Conservation (phyloP, 2,888 invertebrate species). For the Polyommatus iphigenia region DNA sequence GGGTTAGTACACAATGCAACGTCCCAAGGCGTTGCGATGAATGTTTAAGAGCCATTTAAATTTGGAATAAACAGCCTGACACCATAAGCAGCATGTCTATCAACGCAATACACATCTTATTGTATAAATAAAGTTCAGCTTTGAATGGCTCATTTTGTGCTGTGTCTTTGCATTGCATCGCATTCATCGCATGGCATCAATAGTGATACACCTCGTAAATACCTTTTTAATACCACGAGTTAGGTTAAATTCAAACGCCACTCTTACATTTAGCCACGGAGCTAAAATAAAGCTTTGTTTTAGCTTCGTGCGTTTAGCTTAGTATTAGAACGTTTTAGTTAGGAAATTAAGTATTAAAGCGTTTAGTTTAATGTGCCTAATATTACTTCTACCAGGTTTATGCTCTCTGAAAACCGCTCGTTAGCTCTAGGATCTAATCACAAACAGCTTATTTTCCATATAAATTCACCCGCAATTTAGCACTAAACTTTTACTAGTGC, state of each 20-base stretch:
- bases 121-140: too few relatives aligned
- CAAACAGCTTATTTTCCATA: background rate
- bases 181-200: too few relatives aligned
- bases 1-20: background rate
- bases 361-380: background rate
- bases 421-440: background rate
- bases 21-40: background rate
- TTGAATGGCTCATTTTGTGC: too few relatives aligned
- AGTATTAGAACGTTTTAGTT: background rate
- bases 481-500: background rate
- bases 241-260: background rate
- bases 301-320: background rate
- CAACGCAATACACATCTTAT: too few relatives aligned
- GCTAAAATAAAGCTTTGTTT: too few relatives aligned
- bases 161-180: too few relatives aligned
- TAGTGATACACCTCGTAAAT: too few relatives aligned
- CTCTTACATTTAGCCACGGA: background rate
- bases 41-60: background rate
- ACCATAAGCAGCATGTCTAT: too few relatives aligned
- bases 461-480: background rate
- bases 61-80: too few relatives aligned
- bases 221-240: background rate
- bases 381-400: background rate
- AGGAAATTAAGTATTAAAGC: background rate
- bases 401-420: background rate